phyloP scores from a whole-genome alignment of 2,797 vertebrate genomes.

The Sus cebifrons region DNA sequence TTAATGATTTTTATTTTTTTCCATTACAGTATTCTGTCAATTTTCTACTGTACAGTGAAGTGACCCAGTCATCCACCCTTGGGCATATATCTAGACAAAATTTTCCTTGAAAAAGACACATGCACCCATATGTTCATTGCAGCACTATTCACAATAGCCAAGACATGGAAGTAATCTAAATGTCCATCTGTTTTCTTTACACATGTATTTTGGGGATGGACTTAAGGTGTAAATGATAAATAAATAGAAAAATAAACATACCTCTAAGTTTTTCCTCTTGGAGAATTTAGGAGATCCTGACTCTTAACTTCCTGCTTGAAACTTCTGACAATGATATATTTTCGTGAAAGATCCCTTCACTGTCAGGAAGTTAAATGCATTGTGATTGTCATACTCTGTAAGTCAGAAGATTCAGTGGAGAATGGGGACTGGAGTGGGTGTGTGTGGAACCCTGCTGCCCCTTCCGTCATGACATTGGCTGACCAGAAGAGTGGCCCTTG shows the following conservation, averaged over 20 bases:
- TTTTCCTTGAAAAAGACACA: too few species aligned
- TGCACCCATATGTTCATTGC: too few species aligned
- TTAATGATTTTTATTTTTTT: too few species aligned
- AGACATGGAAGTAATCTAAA: too few species aligned
- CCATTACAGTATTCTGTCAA: too few species aligned
- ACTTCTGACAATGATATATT: constrained; percentile 5
- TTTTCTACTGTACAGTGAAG: too few species aligned
- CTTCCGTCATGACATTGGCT: background rate
- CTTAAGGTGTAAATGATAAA: background rate
- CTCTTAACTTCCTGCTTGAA: constrained; percentile 43
- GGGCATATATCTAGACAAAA: too few species aligned
- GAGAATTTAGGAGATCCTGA: constrained; percentile 25
- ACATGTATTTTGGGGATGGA: background rate
- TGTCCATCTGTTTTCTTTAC: background rate
- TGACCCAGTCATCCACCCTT: too few species aligned
- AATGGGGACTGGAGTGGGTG: background rate
- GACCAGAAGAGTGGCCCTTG: constrained; percentile 11
- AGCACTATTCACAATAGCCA: too few species aligned
- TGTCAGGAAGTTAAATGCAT: constrained; percentile 13
- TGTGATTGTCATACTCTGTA: constrained; percentile 35
- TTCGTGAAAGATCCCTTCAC: constrained; percentile 30
- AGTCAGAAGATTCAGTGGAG: background rate
- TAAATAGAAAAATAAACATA: constrained; percentile 56
- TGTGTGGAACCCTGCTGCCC: background rate
- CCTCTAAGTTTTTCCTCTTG: background rate